Evolutionary conservation across 1,140 invertebrate genomes (phyloP), one percentile per base, ranked within the genome.

Genomic region (Oryctes rhinoceros): DNA sequence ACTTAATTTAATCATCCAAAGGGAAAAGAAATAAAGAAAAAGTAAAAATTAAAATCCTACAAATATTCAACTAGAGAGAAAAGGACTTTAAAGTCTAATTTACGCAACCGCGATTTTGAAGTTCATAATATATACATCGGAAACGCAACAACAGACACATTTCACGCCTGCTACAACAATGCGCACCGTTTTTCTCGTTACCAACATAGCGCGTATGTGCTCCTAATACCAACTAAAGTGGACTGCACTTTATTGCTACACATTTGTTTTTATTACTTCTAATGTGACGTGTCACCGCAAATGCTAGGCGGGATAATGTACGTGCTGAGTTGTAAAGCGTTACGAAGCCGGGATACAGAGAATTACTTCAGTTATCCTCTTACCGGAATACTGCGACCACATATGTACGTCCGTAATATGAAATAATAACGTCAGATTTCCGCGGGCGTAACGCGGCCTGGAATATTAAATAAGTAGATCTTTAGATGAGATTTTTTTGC

Each of bases 191-290:
- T 37, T 71, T 30, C 24, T 37, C 7, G 11, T 71, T 9, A 13
- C 30, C 65, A 71, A 71, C 35, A 71, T 71, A 18, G 20, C 11
- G 7, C 65, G 65, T 35, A 71, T 71, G 65, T 71, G 65, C 65
- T 24, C 24, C 65, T 71, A 71, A 30, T 71, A 71, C 65, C 65
- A 71, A 67, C 62, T 24, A 71, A 71, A 71, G 20, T 35, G 65
- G 65, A 37, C 65, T 35, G 65, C 65, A 71, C 20, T 71, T 71
- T 71, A 71, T 71, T 35, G 65, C 24, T 15, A 13, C 35, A 71
- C 65, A 71, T 71, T 71, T 71, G 65, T 71, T 71, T 71, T 71
- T 71, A 71, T 71, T 71, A 71, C 65, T 35, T 71, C 65, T 35
- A 71, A 71, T 71, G 65, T 35, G 65, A 71, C 7, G 35, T 71